A percentile compares a stretch with the other conserved stretches of the same genome.
These are phyloP conservation scores for Lordiphosa andalusiaca DNA, from an alignment of 2,888 invertebrate genomes.

Conservation along the genomic window DNA sequence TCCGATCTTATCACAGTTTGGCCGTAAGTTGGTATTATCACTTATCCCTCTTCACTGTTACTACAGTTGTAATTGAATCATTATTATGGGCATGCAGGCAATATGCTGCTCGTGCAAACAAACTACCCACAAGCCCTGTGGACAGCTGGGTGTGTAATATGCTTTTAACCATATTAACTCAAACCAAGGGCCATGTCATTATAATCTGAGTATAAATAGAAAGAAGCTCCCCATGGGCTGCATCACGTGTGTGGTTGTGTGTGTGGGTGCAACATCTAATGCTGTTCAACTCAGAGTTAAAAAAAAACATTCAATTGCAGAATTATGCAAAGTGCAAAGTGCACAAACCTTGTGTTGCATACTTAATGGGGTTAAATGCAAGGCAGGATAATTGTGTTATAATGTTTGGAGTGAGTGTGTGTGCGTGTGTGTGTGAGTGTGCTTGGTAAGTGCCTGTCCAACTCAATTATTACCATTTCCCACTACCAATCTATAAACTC, in stretches of 20 bases:
- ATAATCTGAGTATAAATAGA: slow-evolving; percentile 31
- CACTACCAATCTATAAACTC: slow-evolving; percentile 2
- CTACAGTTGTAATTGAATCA: too few species aligned
- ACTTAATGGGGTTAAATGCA: slow-evolving; percentile 67
- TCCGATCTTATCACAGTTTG: too few species aligned
- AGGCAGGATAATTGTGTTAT: slow-evolving; percentile 67
- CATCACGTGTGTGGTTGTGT: not conserved
- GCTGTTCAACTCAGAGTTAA: not conserved
- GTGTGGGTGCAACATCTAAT: not conserved
- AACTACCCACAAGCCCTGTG: not conserved
- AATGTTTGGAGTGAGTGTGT: slow-evolving; percentile 15
- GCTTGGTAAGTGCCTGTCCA: slow-evolving; percentile 4
- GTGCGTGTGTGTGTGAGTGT: slow-evolving; percentile 5
- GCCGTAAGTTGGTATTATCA: too few species aligned
- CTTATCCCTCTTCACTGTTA: too few species aligned
- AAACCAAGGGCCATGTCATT: slow-evolving; percentile 35
- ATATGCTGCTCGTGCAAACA: too few species aligned
- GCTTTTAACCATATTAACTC: slow-evolving; percentile 67
- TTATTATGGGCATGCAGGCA: too few species aligned
- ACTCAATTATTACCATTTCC: slow-evolving; percentile 22
- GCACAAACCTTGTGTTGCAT: slow-evolving; percentile 68
- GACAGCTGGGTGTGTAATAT: slow-evolving; percentile 28
- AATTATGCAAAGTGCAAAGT: slow-evolving; percentile 75
- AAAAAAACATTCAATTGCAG: slow-evolving; percentile 48
- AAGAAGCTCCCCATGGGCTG: slow-evolving; percentile 1